These are phyloP conservation scores for Ips typographus DNA, from an alignment of 1,140 invertebrate genomes.

Conservation along the genomic window DNA sequence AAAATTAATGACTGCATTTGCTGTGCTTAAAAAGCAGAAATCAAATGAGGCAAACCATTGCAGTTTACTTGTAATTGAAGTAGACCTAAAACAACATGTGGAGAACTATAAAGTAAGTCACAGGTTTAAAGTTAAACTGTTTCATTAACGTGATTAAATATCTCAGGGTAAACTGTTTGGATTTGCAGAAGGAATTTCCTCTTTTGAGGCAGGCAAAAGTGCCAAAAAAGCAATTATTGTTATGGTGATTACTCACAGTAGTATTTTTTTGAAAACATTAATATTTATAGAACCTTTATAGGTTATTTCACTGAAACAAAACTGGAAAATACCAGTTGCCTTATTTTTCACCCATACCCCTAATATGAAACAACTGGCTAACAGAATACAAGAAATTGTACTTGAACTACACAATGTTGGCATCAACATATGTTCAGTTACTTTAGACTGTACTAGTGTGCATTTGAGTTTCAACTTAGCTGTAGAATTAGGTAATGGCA, in stretches of 20 bases:
- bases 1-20: too few relatives aligned
- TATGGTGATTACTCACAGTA: conserved; percentile 11
- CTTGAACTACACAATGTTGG: conserved; percentile 7
- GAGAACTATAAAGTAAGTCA: too few relatives aligned
- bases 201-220: conserved; percentile 14
- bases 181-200: conserved; percentile 17
- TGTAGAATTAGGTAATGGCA: conserved; percentile 19
- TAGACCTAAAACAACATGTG: too few relatives aligned
- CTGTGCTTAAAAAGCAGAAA: too few relatives aligned
- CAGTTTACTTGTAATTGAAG: too few relatives aligned
- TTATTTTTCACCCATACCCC: conserved; percentile 25
- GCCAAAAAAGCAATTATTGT: conserved; percentile 24
- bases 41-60: too few relatives aligned
- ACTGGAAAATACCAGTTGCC: conserved; percentile 28
- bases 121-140: too few relatives aligned
- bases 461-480: conserved; percentile 20
- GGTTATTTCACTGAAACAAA: conserved; percentile 13
- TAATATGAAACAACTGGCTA: conserved; percentile 23
- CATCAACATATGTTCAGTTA: conserved; percentile 21
- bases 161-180: conserved; percentile 21
- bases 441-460: conserved; percentile 10
- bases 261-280: conserved; percentile 1
- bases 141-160: background rate
- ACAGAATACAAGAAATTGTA: conserved; percentile 20
- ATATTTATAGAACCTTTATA: background rate